These are phyloP conservation scores for Emydoidea blandingii DNA, from an alignment of 2,797 vertebrate species.

Conservation along the genomic window DNA sequence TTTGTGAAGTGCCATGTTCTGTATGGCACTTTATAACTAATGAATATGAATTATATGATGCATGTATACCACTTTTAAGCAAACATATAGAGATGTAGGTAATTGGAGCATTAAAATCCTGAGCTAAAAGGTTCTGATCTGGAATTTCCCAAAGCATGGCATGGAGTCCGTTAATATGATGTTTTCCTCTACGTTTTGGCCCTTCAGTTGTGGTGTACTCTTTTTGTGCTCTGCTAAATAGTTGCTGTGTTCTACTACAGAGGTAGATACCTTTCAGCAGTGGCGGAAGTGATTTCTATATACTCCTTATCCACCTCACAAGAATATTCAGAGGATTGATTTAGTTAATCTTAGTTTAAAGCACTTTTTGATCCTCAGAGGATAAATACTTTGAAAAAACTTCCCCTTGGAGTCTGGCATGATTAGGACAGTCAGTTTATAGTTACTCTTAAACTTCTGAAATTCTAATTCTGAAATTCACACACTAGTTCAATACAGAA, in stretches of 20 bases:
- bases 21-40: background rate
- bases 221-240: background rate
- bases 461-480: background rate
- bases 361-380: background rate
- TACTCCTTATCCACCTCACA: background rate
- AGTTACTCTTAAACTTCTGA: background rate
- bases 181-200: constrained; percentile 54
- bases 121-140: background rate
- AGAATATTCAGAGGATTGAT: background rate
- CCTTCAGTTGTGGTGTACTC: background rate
- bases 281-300: background rate
- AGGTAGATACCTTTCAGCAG: background rate
- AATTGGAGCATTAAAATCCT: background rate
- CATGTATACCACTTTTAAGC: background rate
- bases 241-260: background rate
- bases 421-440: background rate
- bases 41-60: background rate
- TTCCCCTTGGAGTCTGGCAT: background rate
- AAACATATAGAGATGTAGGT: background rate
- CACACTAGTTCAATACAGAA: background rate
- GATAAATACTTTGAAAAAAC: background rate
- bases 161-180: constrained; percentile 11
- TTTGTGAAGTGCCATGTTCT: background rate
- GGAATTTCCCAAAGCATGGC: background rate
- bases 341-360: constrained; percentile 13